Evolutionary conservation across 2,888 invertebrate species (phyloP).

Genomic region (Sepiola atlantica): DNA sequence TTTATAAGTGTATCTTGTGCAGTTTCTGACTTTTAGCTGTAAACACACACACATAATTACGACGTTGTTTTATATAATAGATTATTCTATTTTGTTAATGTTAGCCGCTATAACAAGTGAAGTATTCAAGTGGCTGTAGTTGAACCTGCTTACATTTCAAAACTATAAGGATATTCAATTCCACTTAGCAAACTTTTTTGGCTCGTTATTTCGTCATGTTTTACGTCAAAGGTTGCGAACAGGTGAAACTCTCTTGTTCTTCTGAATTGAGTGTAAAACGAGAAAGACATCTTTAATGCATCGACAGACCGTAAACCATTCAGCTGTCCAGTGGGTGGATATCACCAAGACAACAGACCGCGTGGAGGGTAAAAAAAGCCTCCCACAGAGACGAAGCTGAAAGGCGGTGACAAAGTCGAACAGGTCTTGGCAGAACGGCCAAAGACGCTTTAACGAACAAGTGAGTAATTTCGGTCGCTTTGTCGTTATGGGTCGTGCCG

Average conservation of each 20-base stretch:
- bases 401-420: neutral
- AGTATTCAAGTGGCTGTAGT: neutral
- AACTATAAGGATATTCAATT: neutral
- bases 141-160: neutral
- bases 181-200: neutral
- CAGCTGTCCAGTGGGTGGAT: neutral
- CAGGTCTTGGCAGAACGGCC: neutral
- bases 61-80: too few species aligned
- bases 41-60: too few species aligned
- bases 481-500: neutral
- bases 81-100: too few species aligned
- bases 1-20: too few species aligned
- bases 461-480: neutral
- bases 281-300: neutral
- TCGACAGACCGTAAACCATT: neutral
- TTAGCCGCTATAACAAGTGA: too few species aligned
- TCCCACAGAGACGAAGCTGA: neutral
- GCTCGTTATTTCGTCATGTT: neutral
- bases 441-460: neutral
- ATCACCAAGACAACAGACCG: neutral
- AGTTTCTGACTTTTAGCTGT: too few species aligned
- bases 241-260: neutral
- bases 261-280: neutral
- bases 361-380: neutral
- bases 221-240: constrained; percentile 18